Conservation (phyloP, 1,140 invertebrate genomes). For the Lutraria rhynchaena region DNA sequence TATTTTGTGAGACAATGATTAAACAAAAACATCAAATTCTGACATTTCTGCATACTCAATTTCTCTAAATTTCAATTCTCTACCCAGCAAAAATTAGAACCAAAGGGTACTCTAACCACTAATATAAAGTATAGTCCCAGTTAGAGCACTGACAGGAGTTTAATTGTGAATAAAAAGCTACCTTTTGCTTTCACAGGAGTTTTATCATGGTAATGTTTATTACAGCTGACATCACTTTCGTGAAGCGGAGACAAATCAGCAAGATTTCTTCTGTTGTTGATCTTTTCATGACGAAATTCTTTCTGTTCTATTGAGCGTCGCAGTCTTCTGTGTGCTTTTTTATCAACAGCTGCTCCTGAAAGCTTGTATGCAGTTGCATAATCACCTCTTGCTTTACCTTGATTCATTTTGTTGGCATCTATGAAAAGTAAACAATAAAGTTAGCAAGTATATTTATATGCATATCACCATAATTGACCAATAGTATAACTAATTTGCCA, state of each 20-base stretch:
- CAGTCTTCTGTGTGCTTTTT: conserved; percentile 7
- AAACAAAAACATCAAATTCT: too few relatives aligned
- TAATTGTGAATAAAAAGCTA: not conserved
- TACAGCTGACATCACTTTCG: conserved; percentile 11
- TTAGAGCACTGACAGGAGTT: not conserved
- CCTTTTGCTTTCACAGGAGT: conserved; percentile 42
- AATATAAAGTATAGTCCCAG: not conserved
- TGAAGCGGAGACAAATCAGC: conserved; percentile 43
- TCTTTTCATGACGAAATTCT: conserved; percentile 24
- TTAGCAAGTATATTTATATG: too few relatives aligned
- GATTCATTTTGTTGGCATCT: conserved; percentile 6
- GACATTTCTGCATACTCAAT: too few relatives aligned
- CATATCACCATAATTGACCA: too few relatives aligned
- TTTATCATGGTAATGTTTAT: conserved; percentile 45
- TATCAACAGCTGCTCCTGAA: conserved; percentile 23
- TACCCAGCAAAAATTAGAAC: too few relatives aligned
- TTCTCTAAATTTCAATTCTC: too few relatives aligned
- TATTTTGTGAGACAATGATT: too few relatives aligned
- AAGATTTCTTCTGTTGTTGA: conserved; percentile 47
- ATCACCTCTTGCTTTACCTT: conserved; percentile 22
- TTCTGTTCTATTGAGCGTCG: conserved; percentile 53
- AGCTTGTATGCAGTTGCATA: conserved; percentile 48
- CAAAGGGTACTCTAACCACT: too few relatives aligned
- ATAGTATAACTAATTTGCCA: too few relatives aligned
- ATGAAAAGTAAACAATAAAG: too few relatives aligned